These are phyloP conservation scores for Acanthopagrus latus DNA, from an alignment of 2,797 vertebrate species.

Conservation along the genomic window DNA sequence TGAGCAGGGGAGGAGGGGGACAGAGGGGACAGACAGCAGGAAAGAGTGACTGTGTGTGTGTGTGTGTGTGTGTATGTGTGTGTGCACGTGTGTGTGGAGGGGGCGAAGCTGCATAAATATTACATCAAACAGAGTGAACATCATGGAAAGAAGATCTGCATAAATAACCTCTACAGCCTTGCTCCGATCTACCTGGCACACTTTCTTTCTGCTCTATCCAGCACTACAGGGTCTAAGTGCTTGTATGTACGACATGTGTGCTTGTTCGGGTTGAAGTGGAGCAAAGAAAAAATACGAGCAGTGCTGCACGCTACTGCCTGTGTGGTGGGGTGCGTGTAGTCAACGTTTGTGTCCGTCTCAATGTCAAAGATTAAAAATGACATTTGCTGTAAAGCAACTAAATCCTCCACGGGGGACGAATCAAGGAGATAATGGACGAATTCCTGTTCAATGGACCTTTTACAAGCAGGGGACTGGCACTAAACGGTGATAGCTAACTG, in stretches of 20 bases:
- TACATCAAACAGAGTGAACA: conserved; percentile 76
- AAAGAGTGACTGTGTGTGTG: conserved; percentile 38
- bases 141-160: conserved; percentile 68
- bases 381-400: conserved; percentile 30
- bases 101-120: conserved; percentile 78
- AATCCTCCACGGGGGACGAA: conserved; percentile 37
- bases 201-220: conserved; percentile 26
- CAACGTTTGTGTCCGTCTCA: conserved; percentile 13
- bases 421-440: conserved; percentile 44
- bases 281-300: conserved; percentile 11
- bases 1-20: too few species aligned
- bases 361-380: conserved; percentile 43
- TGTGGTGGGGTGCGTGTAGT: background rate
- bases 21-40: conserved; percentile 50
- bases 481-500: conserved; percentile 47
- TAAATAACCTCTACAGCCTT: conserved; percentile 68
- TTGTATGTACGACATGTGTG: background rate
- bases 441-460: conserved; percentile 35
- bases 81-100: conserved; percentile 41
- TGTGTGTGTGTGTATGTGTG: conserved; percentile 35
- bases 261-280: conserved; percentile 23
- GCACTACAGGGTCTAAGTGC: conserved; percentile 5
- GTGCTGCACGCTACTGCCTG: background rate
- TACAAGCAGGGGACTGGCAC: conserved; percentile 21
- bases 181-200: conserved; percentile 48